A percentile compares a stretch with the other conserved stretches of the same genome.
Conservation (phyloP, 2,797 vertebrate genomes). For the Sylvia borin region DNA sequence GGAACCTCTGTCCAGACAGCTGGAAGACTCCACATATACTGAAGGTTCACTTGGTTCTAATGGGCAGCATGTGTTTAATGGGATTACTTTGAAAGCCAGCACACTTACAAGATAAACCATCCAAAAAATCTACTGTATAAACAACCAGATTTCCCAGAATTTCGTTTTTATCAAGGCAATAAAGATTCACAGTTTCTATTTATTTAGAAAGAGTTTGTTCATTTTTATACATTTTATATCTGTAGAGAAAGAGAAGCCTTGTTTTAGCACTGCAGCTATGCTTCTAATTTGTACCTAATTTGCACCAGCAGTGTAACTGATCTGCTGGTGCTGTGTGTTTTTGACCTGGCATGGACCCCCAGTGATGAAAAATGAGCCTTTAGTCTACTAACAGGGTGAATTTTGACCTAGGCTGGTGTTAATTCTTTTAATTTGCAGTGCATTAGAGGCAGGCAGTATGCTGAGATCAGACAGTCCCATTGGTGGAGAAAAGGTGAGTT, state of each 20-base stretch:
- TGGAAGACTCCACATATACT: background rate
- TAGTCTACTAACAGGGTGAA: background rate
- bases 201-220: background rate
- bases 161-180: background rate
- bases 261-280: background rate
- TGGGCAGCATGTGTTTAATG: background rate
- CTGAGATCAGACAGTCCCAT: background rate
- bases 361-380: background rate
- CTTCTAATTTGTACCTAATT: constrained; percentile 47
- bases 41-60: background rate
- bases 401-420: background rate
- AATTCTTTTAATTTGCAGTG: background rate
- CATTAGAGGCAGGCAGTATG: background rate
- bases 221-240: background rate
- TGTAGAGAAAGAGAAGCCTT: constrained; percentile 4
- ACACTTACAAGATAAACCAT: background rate
- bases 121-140: background rate
- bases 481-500: background rate
- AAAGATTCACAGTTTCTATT: background rate
- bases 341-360: background rate
- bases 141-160: background rate
- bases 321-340: background rate
- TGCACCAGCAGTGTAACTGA: constrained; percentile 21
- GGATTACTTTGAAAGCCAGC: background rate
- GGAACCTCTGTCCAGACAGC: background rate